Conservation (phyloP, 2,113 vertebrate species). For the Orientallactaga bullata region DNA sequence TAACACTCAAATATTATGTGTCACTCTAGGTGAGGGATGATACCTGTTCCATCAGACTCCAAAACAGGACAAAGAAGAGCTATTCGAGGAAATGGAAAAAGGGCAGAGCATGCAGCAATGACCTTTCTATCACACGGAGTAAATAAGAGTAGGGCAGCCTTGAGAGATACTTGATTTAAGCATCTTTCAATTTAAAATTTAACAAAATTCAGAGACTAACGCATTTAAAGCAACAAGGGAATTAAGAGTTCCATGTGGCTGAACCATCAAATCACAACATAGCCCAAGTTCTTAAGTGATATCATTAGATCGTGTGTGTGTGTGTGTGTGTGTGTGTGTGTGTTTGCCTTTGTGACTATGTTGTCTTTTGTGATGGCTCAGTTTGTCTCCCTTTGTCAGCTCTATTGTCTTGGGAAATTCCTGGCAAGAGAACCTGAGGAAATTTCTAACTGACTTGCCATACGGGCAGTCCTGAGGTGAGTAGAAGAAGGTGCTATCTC, state of each 20-base stretch:
- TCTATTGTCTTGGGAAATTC: neutral
- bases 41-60: neutral
- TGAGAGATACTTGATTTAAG: neutral
- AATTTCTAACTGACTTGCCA: neutral
- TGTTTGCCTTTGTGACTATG: neutral
- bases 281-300: neutral
- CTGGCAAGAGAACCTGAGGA: neutral
- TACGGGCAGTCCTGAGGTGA: neutral
- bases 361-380: neutral
- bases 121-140: too few relatives aligned
- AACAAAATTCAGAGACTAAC: neutral
- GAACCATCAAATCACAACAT: neutral
- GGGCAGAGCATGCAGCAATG: too few relatives aligned
- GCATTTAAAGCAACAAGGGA: neutral
- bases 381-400: neutral
- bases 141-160: neutral
- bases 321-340: neutral
- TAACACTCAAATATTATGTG: neutral
- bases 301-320: neutral
- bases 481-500: neutral
- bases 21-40: fast-evolving
- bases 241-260: neutral
- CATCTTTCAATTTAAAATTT: neutral
- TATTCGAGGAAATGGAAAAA: too few relatives aligned
- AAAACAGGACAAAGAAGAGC: neutral